phyloP scores from a whole-genome alignment of 2,888 invertebrate species.

The Noctua janthina region DNA sequence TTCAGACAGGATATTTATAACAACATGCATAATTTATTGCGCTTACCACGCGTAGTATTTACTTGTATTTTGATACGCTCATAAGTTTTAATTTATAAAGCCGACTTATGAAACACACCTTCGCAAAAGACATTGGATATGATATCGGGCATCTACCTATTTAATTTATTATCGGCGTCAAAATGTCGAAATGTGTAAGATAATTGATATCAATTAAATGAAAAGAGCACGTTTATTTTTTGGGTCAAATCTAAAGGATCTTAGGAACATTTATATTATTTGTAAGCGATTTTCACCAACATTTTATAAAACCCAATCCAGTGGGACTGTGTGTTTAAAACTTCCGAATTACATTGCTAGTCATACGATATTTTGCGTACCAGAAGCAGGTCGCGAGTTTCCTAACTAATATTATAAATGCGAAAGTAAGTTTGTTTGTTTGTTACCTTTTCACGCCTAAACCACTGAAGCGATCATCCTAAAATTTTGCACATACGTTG shows the following conservation, averaged over 20 bases:
- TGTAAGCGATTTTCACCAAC: not conserved
- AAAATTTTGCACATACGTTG: too few relatives aligned
- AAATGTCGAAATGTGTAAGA: not conserved
- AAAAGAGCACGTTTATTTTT: not conserved
- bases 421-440: too few relatives aligned
- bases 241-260: not conserved
- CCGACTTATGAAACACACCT: conserved; percentile 11
- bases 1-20: not conserved
- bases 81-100: not conserved
- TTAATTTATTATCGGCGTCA: not conserved
- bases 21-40: too few relatives aligned
- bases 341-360: not conserved
- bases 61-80: not conserved
- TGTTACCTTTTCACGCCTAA: too few relatives aligned
- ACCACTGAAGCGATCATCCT: too few relatives aligned
- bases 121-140: conserved; percentile 23
- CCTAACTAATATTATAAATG: too few relatives aligned
- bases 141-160: conserved; percentile 33
- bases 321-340: not conserved
- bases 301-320: not conserved
- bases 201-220: not conserved
- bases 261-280: not conserved
- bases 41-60: not conserved
- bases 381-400: not conserved
- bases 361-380: not conserved